Percentiles rank a stretch among this genome's conserved stretches.
Conservation (phyloP, 2,113 vertebrate species). For the Aramus guarauna region DNA sequence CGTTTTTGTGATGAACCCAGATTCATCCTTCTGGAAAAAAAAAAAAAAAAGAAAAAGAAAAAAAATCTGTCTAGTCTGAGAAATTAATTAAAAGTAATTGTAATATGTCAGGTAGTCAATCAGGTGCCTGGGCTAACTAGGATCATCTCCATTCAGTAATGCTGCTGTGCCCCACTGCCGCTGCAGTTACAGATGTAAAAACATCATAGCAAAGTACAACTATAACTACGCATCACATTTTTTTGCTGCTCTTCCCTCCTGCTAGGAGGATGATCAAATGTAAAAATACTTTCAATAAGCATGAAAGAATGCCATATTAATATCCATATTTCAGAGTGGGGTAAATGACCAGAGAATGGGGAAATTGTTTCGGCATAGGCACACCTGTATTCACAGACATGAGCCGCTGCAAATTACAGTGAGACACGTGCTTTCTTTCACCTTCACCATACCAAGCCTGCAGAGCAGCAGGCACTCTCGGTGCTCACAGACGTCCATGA, state of each 20-base stretch:
- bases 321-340: background rate
- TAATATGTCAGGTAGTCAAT: background rate
- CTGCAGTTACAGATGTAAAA: background rate
- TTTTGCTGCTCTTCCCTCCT: background rate
- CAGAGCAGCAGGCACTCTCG: background rate
- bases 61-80: background rate
- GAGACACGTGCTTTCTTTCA: background rate
- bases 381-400: background rate
- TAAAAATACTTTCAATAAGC: background rate
- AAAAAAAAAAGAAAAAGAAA: no score
- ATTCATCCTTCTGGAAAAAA: fast-evolving
- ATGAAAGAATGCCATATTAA: background rate
- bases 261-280: background rate
- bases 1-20: background rate
- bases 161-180: background rate
- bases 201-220: background rate
- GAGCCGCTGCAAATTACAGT: background rate
- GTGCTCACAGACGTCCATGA: fast-evolving
- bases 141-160: background rate
- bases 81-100: background rate
- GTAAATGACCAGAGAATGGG: background rate
- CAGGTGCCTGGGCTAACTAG: background rate
- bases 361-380: background rate
- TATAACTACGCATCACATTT: background rate
- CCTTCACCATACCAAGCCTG: background rate